These are phyloP conservation scores for Caenorhabditis inopinata DNA, from an alignment of 1,140 invertebrate species.

Conservation along the genomic window DNA sequence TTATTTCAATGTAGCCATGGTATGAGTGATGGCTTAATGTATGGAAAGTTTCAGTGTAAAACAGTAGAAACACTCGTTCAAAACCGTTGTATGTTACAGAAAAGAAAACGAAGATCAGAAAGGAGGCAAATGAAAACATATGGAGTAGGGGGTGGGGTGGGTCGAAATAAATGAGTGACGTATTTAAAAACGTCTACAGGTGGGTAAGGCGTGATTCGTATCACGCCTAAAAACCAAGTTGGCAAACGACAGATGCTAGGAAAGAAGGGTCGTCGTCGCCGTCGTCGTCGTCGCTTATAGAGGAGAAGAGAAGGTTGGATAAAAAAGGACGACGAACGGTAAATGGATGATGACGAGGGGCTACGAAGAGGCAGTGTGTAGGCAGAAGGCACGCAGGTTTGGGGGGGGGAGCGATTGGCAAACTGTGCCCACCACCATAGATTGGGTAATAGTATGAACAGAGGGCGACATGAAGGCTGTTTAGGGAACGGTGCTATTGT, in stretches of 20 bases:
- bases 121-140: not conserved
- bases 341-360: not conserved
- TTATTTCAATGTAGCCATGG: not conserved
- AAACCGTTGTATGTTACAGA: not conserved
- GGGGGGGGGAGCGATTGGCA: not conserved
- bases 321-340: slow-evolving; percentile 17
- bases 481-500: too few species aligned
- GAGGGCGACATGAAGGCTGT: too few species aligned
- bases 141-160: too few species aligned
- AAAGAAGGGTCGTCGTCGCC: not conserved
- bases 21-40: not conserved
- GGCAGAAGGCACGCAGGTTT: not conserved
- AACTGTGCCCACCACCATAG: not conserved
- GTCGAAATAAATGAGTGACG: too few species aligned
- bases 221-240: not conserved
- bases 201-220: slow-evolving; percentile 12
- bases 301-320: not conserved
- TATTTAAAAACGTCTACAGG: too few species aligned
- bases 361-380: not conserved
- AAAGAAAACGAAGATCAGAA: not conserved
- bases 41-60: not conserved
- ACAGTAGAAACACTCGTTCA: not conserved
- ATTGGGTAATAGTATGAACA: slow-evolving; percentile 24
- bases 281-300: not conserved
- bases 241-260: too few species aligned